These are phyloP conservation scores for Tetragnatha montana DNA, from an alignment of 2,888 invertebrate genomes.

Conservation along the genomic window DNA sequence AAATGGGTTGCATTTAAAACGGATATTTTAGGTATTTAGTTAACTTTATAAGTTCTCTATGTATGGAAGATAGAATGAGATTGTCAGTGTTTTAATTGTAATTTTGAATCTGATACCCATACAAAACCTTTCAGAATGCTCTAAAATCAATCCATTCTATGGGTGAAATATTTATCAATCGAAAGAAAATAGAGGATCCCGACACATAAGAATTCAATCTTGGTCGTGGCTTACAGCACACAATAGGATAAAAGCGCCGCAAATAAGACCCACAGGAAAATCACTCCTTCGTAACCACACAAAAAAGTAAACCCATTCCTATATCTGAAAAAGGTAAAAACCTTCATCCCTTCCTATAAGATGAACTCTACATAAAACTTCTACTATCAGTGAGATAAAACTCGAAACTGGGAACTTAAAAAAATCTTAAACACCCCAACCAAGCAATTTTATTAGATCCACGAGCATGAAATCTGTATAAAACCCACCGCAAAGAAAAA, in stretches of 20 bases:
- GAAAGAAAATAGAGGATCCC: not conserved
- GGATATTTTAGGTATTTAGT: too few relatives aligned
- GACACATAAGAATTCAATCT: too few relatives aligned
- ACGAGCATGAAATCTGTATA: conserved; percentile 17
- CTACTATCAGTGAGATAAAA: not conserved
- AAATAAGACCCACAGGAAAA: not conserved
- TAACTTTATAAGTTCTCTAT: too few relatives aligned
- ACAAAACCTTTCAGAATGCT: not conserved
- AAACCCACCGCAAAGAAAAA: conserved; percentile 3
- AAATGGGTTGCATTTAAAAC: too few relatives aligned
- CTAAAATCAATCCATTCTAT: conserved; percentile 12
- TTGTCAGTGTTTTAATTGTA: too few relatives aligned
- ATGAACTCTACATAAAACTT: not conserved
- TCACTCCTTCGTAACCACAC: not conserved
- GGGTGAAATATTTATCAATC: not conserved
- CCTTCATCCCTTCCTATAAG: not conserved
- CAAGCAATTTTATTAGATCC: not conserved
- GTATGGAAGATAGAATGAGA: too few relatives aligned
- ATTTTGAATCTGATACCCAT: not conserved
- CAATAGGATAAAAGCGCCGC: too few relatives aligned
- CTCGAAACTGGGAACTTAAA: not conserved
- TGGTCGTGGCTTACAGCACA: too few relatives aligned
- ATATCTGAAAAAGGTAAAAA: not conserved
- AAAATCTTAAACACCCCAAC: not conserved
- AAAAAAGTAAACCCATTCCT: not conserved